Evolutionary conservation across 2,113 vertebrate species (phyloP).

Genomic region (Aepyceros melampus): DNA sequence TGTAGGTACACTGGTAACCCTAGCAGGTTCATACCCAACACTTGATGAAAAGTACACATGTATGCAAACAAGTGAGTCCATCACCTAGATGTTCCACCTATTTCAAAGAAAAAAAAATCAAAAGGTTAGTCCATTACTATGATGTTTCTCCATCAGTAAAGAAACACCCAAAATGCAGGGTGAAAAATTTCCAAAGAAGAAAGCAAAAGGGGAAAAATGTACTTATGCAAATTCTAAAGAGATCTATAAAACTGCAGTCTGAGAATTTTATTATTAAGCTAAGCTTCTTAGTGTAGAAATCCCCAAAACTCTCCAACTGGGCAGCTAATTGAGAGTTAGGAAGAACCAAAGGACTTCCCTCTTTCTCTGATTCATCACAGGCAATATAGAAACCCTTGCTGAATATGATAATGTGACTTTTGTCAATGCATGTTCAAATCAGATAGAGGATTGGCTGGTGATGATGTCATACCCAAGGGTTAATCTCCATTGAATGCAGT

Average conservation of each 20-base stretch:
- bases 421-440: slow-evolving; percentile 62
- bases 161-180: background rate
- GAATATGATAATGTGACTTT: slow-evolving; percentile 55
- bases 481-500: slow-evolving; percentile 72
- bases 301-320: slow-evolving; percentile 42
- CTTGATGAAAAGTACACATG: background rate
- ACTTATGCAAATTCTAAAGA: slow-evolving; percentile 21
- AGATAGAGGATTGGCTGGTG: slow-evolving; percentile 74
- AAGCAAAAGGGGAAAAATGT: background rate
- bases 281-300: slow-evolving; percentile 51
- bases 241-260: slow-evolving; percentile 1
- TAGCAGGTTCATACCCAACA: background rate
- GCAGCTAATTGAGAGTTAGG: slow-evolving; percentile 39
- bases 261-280: slow-evolving; percentile 47
- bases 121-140: background rate
- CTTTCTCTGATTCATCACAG: slow-evolving; percentile 69
- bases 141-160: background rate
- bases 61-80: background rate
- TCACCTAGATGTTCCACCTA: background rate
- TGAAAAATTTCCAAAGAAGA: background rate
- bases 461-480: slow-evolving; percentile 77
- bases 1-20: background rate
- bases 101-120: background rate
- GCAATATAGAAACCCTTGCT: slow-evolving; percentile 61
- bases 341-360: background rate